phyloP scores from a whole-genome alignment of 2,113 vertebrate species.

The Mustela lutreola region DNA sequence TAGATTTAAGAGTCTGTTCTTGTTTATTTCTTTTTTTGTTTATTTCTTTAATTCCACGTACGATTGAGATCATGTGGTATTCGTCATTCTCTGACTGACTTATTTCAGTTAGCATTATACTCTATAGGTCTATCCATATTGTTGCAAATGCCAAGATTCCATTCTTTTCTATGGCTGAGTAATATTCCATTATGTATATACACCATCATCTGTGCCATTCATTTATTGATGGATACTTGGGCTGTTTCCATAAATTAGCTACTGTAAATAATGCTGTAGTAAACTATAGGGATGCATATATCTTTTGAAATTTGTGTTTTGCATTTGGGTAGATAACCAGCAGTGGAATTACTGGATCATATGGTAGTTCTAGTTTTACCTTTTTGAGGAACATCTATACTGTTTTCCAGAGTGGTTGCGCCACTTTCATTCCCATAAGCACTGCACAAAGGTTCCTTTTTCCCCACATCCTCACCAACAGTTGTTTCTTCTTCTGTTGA shows the following conservation, averaged over 20 bases:
- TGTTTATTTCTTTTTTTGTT: not conserved
- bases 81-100: not conserved
- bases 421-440: not conserved
- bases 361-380: not conserved
- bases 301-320: not conserved
- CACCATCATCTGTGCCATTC: not conserved
- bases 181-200: not conserved
- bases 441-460: not conserved
- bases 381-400: not conserved
- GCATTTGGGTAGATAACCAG: not conserved
- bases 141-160: not conserved
- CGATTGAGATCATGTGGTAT: not conserved
- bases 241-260: not conserved
- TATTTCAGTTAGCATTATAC: not conserved
- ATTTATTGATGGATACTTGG: not conserved
- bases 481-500: not conserved
- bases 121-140: not conserved
- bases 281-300: not conserved
- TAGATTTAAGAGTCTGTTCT: not conserved
- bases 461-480: not conserved
- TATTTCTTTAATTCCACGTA: not conserved
- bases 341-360: not conserved
- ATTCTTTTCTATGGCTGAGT: not conserved
- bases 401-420: not conserved
- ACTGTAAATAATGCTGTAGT: not conserved